A percentile compares a stretch with the other conserved stretches of the same genome.
Evolutionary conservation across 2,113 vertebrate genomes (phyloP).

Genomic region (Nematolebias whitei): DNA sequence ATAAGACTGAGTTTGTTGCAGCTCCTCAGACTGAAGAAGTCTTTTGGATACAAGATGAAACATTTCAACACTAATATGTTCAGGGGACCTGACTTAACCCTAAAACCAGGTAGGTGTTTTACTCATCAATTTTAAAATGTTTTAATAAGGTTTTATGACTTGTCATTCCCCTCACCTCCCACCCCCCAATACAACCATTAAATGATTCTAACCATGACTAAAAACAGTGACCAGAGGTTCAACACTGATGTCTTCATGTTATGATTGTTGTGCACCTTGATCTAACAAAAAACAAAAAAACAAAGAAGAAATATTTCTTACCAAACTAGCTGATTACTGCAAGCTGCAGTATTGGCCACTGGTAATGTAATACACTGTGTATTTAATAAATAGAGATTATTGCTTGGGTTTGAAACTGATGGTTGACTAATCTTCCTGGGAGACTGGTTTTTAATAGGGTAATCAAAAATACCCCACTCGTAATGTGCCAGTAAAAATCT

Average conservation of each 20-base stretch:
- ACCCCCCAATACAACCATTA: too few species aligned
- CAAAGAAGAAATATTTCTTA: background rate
- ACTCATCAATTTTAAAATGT: conserved; percentile 2
- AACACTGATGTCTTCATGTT: background rate
- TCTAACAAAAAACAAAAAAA: background rate
- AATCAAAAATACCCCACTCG: background rate
- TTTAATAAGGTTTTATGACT: background rate
- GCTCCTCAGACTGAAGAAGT: too few species aligned
- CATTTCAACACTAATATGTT: too few species aligned
- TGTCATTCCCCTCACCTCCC: too few species aligned
- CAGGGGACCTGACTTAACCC: too few species aligned
- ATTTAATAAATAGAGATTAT: background rate
- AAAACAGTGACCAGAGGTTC: background rate
- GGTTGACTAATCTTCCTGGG: background rate
- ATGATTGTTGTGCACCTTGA: too few species aligned
- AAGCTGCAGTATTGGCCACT: background rate
- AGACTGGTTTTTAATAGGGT: background rate
- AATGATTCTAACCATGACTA: background rate
- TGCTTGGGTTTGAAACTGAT: background rate
- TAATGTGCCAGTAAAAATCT: background rate
- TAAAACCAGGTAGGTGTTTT: too few species aligned
- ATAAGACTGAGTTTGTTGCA: too few species aligned
- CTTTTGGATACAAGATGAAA: too few species aligned
- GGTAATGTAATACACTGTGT: background rate
- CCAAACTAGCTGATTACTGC: background rate